Conservation (phyloP, 2,888 invertebrate species). For the Vanessa cardui region DNA sequence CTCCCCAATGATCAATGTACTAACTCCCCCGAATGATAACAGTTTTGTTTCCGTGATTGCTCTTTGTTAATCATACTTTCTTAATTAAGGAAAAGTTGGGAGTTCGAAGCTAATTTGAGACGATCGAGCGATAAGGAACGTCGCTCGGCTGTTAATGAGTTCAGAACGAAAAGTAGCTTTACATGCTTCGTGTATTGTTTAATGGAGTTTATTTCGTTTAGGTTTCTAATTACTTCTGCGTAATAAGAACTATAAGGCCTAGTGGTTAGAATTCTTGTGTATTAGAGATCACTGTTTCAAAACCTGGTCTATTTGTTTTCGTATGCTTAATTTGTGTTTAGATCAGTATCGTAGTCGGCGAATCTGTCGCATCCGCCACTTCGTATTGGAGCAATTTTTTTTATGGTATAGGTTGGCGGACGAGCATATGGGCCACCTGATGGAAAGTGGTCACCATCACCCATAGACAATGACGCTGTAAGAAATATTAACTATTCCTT, state of each 20-base stretch:
- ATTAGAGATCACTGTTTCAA: neutral
- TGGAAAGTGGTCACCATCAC: too few relatives aligned
- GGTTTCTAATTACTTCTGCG: conserved; percentile 9
- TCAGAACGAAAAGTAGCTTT: conserved; percentile 34
- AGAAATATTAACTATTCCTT: too few relatives aligned
- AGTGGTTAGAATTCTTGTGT: neutral
- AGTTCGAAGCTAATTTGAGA: conserved; percentile 70
- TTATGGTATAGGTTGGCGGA: too few relatives aligned
- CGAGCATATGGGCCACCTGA: too few relatives aligned
- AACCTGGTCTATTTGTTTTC: neutral
- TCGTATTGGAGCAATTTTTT: too few relatives aligned
- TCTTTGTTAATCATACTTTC: conserved; percentile 81
- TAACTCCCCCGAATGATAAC: conserved; percentile 63
- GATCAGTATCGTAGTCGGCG: too few relatives aligned
- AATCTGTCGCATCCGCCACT: too few relatives aligned
- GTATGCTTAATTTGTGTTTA: neutral
- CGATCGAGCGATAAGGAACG: conserved; percentile 68
- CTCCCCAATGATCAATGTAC: conserved; percentile 66
- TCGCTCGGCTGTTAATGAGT: conserved; percentile 54
- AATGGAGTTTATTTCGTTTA: conserved; percentile 21
- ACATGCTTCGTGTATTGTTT: conserved; percentile 29
- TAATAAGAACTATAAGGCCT: too few relatives aligned
- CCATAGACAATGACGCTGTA: too few relatives aligned
- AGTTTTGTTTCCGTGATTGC: conserved; percentile 80
- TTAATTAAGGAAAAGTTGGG: conserved; percentile 73